Conservation (phyloP, 2,113 vertebrate species). For the Scomber scombrus region DNA sequence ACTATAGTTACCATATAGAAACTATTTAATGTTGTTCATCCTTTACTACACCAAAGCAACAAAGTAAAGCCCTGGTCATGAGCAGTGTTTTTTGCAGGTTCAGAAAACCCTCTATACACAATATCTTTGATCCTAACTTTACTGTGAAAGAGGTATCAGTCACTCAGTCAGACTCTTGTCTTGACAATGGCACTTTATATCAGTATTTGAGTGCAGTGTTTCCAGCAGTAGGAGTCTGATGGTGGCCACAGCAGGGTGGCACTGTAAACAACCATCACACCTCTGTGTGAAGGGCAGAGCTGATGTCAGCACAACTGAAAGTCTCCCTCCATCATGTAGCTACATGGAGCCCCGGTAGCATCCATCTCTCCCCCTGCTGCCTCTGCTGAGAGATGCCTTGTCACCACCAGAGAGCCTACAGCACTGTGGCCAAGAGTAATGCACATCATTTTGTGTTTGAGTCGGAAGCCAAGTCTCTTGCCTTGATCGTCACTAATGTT, state of each 20-base stretch:
- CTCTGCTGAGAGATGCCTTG: conserved; percentile 57
- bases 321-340: conserved; percentile 82
- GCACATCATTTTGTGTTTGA: conserved; percentile 36
- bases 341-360: conserved; percentile 75
- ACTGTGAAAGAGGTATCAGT: conserved; percentile 45
- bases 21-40: not conserved
- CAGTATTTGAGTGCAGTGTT: conserved; percentile 32
- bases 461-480: conserved; percentile 33
- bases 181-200: conserved; percentile 38
- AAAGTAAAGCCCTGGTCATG: conserved; percentile 4
- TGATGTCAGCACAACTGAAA: conserved; percentile 84
- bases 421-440: conserved; percentile 54
- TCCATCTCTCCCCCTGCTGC: conserved; percentile 76
- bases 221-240: conserved; percentile 43
- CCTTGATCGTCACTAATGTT: conserved; percentile 50
- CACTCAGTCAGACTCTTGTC: conserved; percentile 45
- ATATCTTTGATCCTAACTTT: not conserved
- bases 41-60: conserved; percentile 3
- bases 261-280: conserved; percentile 83
- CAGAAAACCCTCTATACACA: conserved; percentile 24
- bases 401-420: conserved; percentile 42
- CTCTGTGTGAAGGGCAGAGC: conserved; percentile 77
- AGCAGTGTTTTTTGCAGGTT: not conserved
- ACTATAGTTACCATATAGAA: not conserved
- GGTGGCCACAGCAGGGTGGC: conserved; percentile 66